phyloP scores from a whole-genome alignment of 2,113 vertebrate species.

The Bombycilla garrulus region DNA sequence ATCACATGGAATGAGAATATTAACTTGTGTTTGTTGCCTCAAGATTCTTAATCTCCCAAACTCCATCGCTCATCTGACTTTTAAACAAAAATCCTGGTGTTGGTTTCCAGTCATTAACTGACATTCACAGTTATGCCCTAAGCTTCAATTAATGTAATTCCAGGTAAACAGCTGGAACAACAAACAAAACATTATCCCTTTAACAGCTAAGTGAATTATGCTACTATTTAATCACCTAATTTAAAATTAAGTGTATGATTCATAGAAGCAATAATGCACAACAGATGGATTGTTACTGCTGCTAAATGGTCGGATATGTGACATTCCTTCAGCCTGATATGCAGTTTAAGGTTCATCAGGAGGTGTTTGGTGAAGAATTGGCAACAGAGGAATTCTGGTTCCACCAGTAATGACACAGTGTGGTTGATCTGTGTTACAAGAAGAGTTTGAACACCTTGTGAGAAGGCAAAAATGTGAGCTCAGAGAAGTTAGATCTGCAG shows the following conservation, averaged over 20 bases:
- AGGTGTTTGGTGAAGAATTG: neutral
- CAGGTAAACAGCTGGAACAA: slow-evolving; percentile 15
- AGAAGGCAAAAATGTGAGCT: neutral
- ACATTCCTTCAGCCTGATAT: neutral
- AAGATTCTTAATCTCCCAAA: neutral
- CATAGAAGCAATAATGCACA: neutral
- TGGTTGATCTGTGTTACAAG: neutral
- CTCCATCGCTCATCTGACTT: neutral
- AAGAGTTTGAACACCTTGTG: neutral
- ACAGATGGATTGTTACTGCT: slow-evolving; percentile 22
- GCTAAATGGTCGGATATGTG: neutral
- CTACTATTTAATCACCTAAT: slow-evolving; percentile 20
- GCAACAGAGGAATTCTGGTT: neutral
- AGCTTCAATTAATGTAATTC: slow-evolving; percentile 6
- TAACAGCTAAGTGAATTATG: neutral
- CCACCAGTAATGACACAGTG: neutral
- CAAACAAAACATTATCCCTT: slow-evolving; percentile 16
- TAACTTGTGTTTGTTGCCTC: neutral
- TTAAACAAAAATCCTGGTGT: neutral
- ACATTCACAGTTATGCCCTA: neutral
- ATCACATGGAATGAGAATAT: neutral
- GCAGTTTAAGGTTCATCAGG: neutral
- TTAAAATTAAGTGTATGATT: slow-evolving; percentile 35
- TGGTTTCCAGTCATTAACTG: neutral
- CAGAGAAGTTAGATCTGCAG: neutral